Base-by-base conservation (phyloP, 2,888 invertebrate genomes). In the Ornithoptera priamus region DNA sequence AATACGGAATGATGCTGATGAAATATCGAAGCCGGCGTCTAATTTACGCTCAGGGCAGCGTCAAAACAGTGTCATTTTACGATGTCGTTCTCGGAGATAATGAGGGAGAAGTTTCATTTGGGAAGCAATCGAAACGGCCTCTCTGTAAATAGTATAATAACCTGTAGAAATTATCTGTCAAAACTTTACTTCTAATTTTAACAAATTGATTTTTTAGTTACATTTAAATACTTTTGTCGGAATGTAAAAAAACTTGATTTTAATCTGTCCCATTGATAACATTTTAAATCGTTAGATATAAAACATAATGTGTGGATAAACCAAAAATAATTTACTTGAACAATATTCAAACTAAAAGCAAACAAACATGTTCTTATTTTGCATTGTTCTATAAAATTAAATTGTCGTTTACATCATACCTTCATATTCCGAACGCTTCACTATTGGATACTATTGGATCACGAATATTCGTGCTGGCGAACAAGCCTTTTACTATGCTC, bases 1-100 rank as follows among this genome's bases (percentile, higher is more conserved):
- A 89, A 90, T 86, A 86, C 81, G 85, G 84, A 83, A 88, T 85
- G 85, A 86, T 86, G 82, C 80, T 82, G 86, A 85, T 85, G 85
- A 86, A 87, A 87, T 84, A 82, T 75, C 76, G 72, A 76, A 79
- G 79, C 76, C 76, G 77, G 72, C 77, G 76, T 80, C 77, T 79
- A 81, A 85, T 85, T 83, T 81, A 81, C 78, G 78, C 75, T 76
- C 76, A 75, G 73, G 78, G 76, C 78, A 74, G 76, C 79, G 77
- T 83, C 83, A 83, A 76, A 85, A 84, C 78, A 84, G 76, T 81
- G 79, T 81, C 79, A 75, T 72, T 74, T 70, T 70, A 62, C 70
- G 60, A 71, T 65, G 62, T 62, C 53, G 67, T 67, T 69, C 62
- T 65, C 50, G 17, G 56, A 62, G 20, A 72, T 71, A 70, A 67